These are phyloP conservation scores for Abrostola triplasia DNA, from an alignment of 2,888 invertebrate species.

Conservation along the genomic window DNA sequence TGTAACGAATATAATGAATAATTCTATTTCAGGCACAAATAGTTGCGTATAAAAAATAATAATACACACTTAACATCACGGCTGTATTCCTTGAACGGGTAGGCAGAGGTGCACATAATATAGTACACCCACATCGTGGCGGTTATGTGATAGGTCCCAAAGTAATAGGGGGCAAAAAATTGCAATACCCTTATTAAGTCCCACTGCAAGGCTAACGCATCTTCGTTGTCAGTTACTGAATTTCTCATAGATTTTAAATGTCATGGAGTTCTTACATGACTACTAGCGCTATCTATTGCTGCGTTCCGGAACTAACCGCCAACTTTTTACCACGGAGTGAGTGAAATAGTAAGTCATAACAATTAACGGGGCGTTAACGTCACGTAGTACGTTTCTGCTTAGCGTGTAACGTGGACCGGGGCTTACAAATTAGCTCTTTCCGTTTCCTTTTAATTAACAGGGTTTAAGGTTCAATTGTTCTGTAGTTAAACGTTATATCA, in stretches of 20 bases:
- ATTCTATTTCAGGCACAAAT: too few relatives aligned
- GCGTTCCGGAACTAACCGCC: not conserved
- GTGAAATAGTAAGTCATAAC: not conserved
- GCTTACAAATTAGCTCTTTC: conserved; percentile 46
- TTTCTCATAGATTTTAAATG: too few relatives aligned
- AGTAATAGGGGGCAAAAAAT: too few relatives aligned
- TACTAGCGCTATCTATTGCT: conserved; percentile 23
- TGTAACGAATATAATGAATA: too few relatives aligned
- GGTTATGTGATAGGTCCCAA: too few relatives aligned
- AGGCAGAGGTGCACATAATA: too few relatives aligned
- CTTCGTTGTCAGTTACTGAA: not conserved
- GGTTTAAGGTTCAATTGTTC: conserved; percentile 38
- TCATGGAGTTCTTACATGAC: not conserved
- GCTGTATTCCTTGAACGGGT: too few relatives aligned
- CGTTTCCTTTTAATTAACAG: conserved; percentile 56
- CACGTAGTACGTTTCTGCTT: conserved; percentile 25
- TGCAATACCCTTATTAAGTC: too few relatives aligned
- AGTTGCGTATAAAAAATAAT: too few relatives aligned
- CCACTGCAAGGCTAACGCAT: too few relatives aligned
- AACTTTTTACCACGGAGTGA: not conserved
- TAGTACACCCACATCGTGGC: too few relatives aligned
- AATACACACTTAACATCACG: too few relatives aligned
- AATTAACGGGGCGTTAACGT: conserved; percentile 16
- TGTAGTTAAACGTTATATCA: conserved; percentile 3
- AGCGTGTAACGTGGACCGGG: conserved; percentile 26